phyloP scores from a whole-genome alignment of 2,113 vertebrate species.

The Cyanocitta stelleri region DNA sequence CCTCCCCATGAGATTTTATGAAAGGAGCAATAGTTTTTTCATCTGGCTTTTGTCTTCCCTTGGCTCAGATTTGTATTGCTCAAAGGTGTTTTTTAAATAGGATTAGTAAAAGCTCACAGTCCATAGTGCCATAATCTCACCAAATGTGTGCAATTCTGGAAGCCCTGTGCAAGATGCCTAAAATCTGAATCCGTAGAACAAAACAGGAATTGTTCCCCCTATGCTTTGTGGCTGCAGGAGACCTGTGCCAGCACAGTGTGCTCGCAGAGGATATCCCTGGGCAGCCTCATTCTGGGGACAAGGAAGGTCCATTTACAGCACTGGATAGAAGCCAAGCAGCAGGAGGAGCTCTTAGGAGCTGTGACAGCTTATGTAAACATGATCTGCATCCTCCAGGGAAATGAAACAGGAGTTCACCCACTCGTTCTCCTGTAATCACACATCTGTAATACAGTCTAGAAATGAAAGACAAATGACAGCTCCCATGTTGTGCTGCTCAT shows the following conservation, averaged over 20 bases:
- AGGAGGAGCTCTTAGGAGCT: background rate
- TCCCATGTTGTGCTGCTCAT: background rate
- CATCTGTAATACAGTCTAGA: background rate
- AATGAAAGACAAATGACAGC: constrained; percentile 4
- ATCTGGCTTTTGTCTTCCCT: background rate
- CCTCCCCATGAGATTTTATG: background rate
- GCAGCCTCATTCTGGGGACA: background rate
- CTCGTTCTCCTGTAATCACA: constrained; percentile 19
- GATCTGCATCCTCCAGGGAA: background rate
- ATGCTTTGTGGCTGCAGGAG: background rate
- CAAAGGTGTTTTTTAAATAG: background rate
- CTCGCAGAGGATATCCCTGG: background rate
- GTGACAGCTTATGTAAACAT: background rate
- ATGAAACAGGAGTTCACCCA: background rate
- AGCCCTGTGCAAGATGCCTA: background rate
- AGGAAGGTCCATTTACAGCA: background rate
- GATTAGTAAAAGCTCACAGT: background rate
- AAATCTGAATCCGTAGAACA: background rate
- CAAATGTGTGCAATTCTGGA: background rate
- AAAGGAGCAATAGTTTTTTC: background rate
- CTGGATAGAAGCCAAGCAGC: background rate
- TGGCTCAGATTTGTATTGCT: background rate
- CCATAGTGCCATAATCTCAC: background rate
- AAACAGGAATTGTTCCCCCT: accelerated
- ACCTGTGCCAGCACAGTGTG: accelerated